A percentile compares a stretch with the other conserved stretches of the same genome.
Evolutionary conservation across 2,113 vertebrate genomes (phyloP).

Genomic region (Corynorhinus townsendii): DNA sequence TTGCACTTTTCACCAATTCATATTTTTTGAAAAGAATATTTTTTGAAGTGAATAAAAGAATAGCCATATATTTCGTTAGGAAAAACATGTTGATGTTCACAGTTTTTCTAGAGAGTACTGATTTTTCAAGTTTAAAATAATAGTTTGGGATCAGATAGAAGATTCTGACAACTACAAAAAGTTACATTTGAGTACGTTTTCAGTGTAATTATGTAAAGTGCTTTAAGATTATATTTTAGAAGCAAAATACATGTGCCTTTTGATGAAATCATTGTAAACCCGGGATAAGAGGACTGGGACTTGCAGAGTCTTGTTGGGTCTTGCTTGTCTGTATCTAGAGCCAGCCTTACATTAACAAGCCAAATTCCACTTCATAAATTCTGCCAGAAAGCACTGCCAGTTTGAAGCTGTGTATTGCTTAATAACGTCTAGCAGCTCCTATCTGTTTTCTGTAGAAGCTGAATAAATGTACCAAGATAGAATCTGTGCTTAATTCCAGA

Average conservation of each 20-base stretch:
- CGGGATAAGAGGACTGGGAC: not conserved
- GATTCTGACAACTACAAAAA: not conserved
- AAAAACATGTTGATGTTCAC: not conserved
- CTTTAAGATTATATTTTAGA: not conserved
- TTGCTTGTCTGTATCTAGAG: slow-evolving; percentile 15
- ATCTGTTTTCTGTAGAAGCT: not conserved
- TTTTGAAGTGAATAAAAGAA: not conserved
- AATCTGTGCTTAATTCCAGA: not conserved
- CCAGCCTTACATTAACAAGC: not conserved
- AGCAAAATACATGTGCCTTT: not conserved
- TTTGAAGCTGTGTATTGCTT: not conserved
- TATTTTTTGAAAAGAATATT: slow-evolving; percentile 13
- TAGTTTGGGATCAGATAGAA: not conserved
- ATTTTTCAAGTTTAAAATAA: not conserved
- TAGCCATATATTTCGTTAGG: not conserved
- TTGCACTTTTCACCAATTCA: not conserved
- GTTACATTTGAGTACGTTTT: not conserved
- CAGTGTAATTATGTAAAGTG: not conserved
- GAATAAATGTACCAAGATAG: not conserved
- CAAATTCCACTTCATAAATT: not conserved
- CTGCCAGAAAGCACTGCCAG: slow-evolving; percentile 29
- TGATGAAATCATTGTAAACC: slow-evolving; percentile 10
- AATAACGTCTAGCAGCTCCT: not conserved
- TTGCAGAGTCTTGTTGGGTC: slow-evolving; percentile 47
- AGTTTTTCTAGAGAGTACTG: not conserved